Conservation (phyloP, 2,888 invertebrate genomes). For the Monochamus alternatus region DNA sequence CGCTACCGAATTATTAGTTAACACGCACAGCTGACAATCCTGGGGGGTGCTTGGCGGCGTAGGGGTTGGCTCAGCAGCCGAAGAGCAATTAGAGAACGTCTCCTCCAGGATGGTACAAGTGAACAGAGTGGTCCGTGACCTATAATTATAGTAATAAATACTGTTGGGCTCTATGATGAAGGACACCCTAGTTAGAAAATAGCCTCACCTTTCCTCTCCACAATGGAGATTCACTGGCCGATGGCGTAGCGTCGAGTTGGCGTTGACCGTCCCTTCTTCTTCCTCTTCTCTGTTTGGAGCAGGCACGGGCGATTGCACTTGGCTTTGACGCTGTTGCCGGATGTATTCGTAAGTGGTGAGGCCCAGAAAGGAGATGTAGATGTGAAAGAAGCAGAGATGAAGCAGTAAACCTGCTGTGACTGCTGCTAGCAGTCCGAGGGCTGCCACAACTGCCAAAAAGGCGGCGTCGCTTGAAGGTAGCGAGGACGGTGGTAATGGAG, state of each 20-base stretch:
- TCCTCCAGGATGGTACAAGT: constrained; percentile 74
- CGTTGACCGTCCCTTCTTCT: constrained; percentile 56
- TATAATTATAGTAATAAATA: background rate
- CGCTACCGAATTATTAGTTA: constrained; percentile 61
- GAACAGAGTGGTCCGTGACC: constrained; percentile 63
- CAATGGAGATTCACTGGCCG: constrained; percentile 50
- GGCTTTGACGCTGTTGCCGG: constrained; percentile 72
- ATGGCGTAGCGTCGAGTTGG: constrained; percentile 51
- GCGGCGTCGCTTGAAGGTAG: constrained; percentile 74
- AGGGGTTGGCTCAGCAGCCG: constrained; percentile 69
- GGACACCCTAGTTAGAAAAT: too few species aligned
- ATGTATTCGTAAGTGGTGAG: constrained; percentile 94
- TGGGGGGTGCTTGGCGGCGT: constrained; percentile 70
- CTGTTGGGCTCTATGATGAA: too few species aligned
- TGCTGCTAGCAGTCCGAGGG: constrained; percentile 81
- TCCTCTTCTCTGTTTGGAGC: constrained; percentile 46
- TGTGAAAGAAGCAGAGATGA: constrained; percentile 91
- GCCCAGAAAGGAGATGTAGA: constrained; percentile 88
- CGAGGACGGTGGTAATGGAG: constrained; percentile 58
- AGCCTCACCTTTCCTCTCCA: constrained; percentile 45
- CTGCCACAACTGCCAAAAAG: constrained; percentile 75
- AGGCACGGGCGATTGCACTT: constrained; percentile 54
- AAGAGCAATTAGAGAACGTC: constrained; percentile 62
- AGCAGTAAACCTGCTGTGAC: constrained; percentile 84
- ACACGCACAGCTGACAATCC: constrained; percentile 67